phyloP scores from a whole-genome alignment of 2,888 invertebrate species.

The Tethea ocularis region DNA sequence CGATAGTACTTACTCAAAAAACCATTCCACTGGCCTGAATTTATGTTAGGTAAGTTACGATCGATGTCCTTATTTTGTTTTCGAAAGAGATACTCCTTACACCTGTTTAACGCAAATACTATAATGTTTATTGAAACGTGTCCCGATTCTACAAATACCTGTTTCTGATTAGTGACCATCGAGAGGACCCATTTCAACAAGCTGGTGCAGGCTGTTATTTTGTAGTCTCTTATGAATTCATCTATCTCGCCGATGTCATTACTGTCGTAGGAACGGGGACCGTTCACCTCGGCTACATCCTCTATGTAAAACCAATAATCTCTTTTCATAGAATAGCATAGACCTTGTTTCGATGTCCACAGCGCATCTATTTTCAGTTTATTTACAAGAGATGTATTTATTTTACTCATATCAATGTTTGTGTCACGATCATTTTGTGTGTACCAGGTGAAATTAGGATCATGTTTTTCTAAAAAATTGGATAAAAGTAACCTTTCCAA shows the following conservation, averaged over 20 bases:
- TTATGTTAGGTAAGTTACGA: slow-evolving; percentile 56
- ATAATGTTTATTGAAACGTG: slow-evolving; percentile 82
- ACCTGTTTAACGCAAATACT: slow-evolving; percentile 88
- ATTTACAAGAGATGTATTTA: slow-evolving; percentile 58
- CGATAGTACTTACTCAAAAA: slow-evolving; percentile 87
- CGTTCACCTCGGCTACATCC: slow-evolving; percentile 85
- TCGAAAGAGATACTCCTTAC: slow-evolving; percentile 85
- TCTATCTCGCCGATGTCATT: slow-evolving; percentile 81
- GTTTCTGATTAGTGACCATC: slow-evolving; percentile 63
- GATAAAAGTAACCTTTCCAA: slow-evolving; percentile 71
- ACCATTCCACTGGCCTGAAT: slow-evolving; percentile 86
- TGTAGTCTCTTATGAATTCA: slow-evolving; percentile 88
- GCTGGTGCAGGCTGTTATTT: slow-evolving; percentile 90
- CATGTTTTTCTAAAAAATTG: slow-evolving; percentile 61
- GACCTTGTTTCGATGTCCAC: slow-evolving; percentile 76
- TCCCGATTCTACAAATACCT: slow-evolving; percentile 79
- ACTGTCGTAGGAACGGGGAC: slow-evolving; percentile 89
- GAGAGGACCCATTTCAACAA: slow-evolving; percentile 85
- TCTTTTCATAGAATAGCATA: slow-evolving; percentile 82
- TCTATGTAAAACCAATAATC: slow-evolving; percentile 86
- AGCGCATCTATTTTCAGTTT: slow-evolving; percentile 63
- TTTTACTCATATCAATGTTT: slow-evolving; percentile 51
- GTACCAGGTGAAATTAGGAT: slow-evolving; percentile 71
- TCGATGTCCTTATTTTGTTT: slow-evolving; percentile 88
- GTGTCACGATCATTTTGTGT: slow-evolving; percentile 48